Conservation (phyloP, 1,140 invertebrate species). For the Calosoma granatense region DNA sequence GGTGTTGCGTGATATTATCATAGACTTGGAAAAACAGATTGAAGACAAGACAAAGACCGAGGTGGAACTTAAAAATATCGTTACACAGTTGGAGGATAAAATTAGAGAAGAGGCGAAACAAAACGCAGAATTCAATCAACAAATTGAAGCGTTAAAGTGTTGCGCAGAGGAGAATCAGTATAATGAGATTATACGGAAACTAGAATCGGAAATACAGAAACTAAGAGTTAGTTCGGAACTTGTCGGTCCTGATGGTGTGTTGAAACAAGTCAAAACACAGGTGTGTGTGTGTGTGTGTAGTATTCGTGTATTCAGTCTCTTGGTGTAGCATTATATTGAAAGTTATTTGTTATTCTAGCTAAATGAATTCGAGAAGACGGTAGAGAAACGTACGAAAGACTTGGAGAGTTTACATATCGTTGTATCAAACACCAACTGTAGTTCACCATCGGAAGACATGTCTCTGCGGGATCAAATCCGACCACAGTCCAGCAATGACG, state of each 20-base stretch:
- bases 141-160: constrained; percentile 40
- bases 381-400: constrained; percentile 55
- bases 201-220: constrained; percentile 48
- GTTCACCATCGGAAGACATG: constrained; percentile 68
- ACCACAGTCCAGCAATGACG: constrained; percentile 24
- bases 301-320: constrained; percentile 7
- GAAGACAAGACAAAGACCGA: constrained; percentile 43
- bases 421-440: constrained; percentile 44
- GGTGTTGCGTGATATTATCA: constrained; percentile 62
- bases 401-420: constrained; percentile 57
- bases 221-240: constrained; percentile 44
- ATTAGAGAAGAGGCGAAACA: constrained; percentile 43
- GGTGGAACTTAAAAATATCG: constrained; percentile 36
- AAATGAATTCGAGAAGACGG: constrained; percentile 44
- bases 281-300: constrained; percentile 18
- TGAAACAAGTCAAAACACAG: constrained; percentile 41
- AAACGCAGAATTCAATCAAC: constrained; percentile 42
- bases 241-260: constrained; percentile 39
- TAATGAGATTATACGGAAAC: constrained; percentile 39
- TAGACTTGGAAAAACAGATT: constrained; percentile 59
- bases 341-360: constrained; percentile 34
- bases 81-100: constrained; percentile 35
- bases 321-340: neutral
- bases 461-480: constrained; percentile 50
- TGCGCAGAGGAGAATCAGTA: constrained; percentile 39